Base-by-base conservation (phyloP, 2,113 vertebrate species). In the Dicrurus megarhynchus region DNA sequence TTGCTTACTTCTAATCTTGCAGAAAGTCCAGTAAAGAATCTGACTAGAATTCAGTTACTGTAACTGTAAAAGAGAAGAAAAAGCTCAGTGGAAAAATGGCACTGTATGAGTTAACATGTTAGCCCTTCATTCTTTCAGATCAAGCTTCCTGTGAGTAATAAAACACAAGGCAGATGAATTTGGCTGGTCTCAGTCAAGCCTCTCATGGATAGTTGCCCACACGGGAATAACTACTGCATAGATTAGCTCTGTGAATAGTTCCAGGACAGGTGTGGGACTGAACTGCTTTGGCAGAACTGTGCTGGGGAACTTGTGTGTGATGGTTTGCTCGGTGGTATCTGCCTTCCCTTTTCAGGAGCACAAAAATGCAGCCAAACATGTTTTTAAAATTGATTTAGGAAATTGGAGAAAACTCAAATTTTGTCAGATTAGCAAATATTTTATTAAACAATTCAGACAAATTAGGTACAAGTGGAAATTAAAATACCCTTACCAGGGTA, bases 201-300 rank as follows among this genome's bases (percentile, higher is more conserved):
- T 90, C 82, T 93, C 64, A 80, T 95, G 88, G 88, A 84, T 81
- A 94, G 90, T 64, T 96, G 85, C 90, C 92, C 84, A 84, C 83
- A 88, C 0, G 79, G 93, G 88, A 93, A 93, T 94, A 95, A 90
- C 75, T 88, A 81, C 71, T 0, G 49, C 70, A 88, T 88, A 95
- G 79, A 93, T 94, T 84, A 93, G 85, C 78, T 90, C 63, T 88
- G 79, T 90, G 93, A 96, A 94, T 91, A 78, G 81, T 86, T 91
- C 68, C 76, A 93, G 68, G 83, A 92, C 93, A 94, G 92, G 82
- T 94, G 90, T 93, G 68, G 55, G 60, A n/a, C 90, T 94, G 90
- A 93, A n/a, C 90, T 78, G 71, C 82, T 46, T 20, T 81, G 85
- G 65, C 83, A 92, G 64, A 87, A 27, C 73, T 57, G 64, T 75